Conservation (phyloP, 2,113 vertebrate species). For the Choloepus hoffmanni region DNA sequence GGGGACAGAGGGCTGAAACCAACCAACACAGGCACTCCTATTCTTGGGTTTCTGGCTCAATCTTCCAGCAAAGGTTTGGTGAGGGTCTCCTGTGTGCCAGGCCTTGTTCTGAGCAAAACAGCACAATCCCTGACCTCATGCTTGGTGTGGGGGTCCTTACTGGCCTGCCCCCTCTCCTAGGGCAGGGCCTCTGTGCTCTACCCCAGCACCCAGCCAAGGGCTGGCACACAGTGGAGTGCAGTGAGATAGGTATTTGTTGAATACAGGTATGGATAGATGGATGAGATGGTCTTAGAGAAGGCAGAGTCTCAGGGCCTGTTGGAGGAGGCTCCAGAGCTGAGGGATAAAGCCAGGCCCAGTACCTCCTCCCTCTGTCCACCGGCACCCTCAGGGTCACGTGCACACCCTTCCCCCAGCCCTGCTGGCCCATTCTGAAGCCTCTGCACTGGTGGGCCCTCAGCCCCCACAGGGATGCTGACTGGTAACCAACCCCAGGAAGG, state of each 20-base stretch:
- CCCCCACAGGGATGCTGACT: neutral
- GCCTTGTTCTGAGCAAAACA: neutral
- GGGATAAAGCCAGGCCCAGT: neutral
- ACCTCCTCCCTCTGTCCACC: too few relatives aligned
- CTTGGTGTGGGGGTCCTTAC: neutral
- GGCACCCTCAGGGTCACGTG: too few relatives aligned
- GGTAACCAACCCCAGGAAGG: neutral
- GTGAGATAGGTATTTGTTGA: accelerated
- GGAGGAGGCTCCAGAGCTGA: neutral
- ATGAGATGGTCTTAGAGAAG: neutral
- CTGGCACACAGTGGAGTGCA: neutral
- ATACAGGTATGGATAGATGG: accelerated
- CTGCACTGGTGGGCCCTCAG: neutral
- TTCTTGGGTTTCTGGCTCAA: neutral
- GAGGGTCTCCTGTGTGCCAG: neutral
- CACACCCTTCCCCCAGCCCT: too few relatives aligned
- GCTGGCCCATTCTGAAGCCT: neutral
- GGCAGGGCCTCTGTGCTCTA: accelerated
- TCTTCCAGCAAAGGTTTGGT: neutral
- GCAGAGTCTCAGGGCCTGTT: neutral
- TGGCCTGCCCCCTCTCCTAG: neutral
- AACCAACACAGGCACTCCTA: neutral
- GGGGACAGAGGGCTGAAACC: neutral
- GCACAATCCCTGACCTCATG: neutral
- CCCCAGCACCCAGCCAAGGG: neutral